phyloP scores from a whole-genome alignment of 2,888 invertebrate species.

The Clivina fossor region DNA sequence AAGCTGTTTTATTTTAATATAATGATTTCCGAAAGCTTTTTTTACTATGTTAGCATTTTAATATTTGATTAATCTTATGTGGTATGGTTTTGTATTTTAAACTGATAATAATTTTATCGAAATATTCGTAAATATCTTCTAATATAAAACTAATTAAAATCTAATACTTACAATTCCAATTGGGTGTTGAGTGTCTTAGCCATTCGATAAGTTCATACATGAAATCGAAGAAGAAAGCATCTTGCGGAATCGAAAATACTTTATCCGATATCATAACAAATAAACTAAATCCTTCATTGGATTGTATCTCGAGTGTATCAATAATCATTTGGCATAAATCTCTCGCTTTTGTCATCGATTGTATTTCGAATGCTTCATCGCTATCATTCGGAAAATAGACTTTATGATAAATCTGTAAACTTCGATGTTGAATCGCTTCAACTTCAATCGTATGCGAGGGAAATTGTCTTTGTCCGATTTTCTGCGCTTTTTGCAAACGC shows the following conservation, averaged over 20 bases:
- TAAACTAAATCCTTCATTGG: constrained; percentile 85
- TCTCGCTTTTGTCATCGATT: constrained; percentile 83
- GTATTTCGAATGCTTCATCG: constrained; percentile 93
- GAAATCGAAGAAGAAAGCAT: constrained; percentile 95
- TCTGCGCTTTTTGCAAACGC: constrained; percentile 76
- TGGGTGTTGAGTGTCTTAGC: constrained; percentile 75
- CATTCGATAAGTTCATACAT: constrained; percentile 89
- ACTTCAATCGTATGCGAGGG: constrained; percentile 93
- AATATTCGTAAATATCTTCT: no score
- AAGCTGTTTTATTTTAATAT: no score
- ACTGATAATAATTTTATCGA: no score
- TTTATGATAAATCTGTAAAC: constrained; percentile 93
- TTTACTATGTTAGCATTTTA: no score
- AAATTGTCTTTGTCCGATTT: constrained; percentile 73
- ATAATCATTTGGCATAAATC: constrained; percentile 84
- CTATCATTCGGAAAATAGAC: constrained; percentile 95
- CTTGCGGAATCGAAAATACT: constrained; percentile 89
- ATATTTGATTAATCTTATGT: no score
- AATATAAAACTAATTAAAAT: no score
- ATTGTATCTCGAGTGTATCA: constrained; percentile 73
- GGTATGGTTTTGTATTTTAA: no score
- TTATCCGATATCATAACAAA: constrained; percentile 93
- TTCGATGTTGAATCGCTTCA: constrained; percentile 92
- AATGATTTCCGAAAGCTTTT: no score
- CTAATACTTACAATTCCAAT: constrained; percentile 64